phyloP scores from a whole-genome alignment of 2,113 vertebrate genomes.

The Ciconia stormi region DNA sequence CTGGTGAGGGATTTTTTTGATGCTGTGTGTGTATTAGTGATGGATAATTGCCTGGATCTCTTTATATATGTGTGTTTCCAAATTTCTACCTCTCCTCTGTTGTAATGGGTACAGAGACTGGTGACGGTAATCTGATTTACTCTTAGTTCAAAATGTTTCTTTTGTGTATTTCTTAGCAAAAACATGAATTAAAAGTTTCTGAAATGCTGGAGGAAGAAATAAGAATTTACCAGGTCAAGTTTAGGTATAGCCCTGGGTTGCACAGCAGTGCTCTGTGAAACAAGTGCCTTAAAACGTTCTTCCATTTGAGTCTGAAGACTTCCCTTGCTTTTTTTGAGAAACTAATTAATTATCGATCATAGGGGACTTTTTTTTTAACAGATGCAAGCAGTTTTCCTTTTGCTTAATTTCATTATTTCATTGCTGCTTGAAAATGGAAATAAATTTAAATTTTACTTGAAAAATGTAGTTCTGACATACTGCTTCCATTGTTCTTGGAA shows the following conservation, averaged over 20 bases:
- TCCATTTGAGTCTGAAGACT: neutral
- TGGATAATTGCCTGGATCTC: neutral
- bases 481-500: neutral
- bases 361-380: neutral
- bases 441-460: neutral
- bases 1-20: neutral
- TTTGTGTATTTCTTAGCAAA: neutral
- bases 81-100: neutral
- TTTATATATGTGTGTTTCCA: neutral
- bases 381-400: neutral
- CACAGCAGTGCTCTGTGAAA: neutral
- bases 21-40: neutral
- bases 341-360: neutral
- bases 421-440: neutral
- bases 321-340: neutral
- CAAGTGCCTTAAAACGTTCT: neutral
- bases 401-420: neutral
- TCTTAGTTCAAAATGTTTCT: neutral
- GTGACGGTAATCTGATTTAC: neutral
- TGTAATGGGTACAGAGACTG: neutral
- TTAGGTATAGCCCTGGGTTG: neutral
- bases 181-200: neutral
- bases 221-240: neutral
- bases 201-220: neutral
- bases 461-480: neutral